Conservation (phyloP, 2,113 vertebrate species). For the Panthera uncia region DNA sequence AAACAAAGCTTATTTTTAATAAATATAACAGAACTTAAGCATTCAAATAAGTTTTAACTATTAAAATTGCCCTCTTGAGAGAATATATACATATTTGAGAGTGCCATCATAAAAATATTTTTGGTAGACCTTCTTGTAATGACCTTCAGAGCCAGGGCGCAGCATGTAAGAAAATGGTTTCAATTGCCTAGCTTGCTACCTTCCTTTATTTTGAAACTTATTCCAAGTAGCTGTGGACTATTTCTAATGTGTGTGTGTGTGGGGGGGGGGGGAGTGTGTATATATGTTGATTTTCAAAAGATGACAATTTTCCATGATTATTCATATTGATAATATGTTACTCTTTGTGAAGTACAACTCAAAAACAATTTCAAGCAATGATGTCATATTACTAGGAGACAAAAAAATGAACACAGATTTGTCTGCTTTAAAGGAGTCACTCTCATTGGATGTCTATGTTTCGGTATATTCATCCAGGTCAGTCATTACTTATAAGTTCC, state of each 20-base stretch:
- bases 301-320: not conserved
- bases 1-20: not conserved
- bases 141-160: not conserved
- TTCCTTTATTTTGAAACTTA: not conserved
- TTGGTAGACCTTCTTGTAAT: not conserved
- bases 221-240: not conserved
- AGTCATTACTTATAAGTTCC: slow-evolving; percentile 9
- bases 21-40: not conserved
- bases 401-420: not conserved
- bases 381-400: not conserved
- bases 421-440: not conserved
- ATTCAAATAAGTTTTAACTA: not conserved
- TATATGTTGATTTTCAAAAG: not conserved
- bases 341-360: not conserved
- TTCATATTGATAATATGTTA: not conserved
- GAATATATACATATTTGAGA: not conserved
- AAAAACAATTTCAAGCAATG: slow-evolving; percentile 20
- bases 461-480: not conserved
- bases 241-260: not conserved
- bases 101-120: not conserved
- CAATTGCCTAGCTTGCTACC: not conserved
- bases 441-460: not conserved
- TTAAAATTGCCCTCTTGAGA: not conserved
- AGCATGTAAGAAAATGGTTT: not conserved
- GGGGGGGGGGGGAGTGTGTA: rapidly evolving